These are phyloP conservation scores for Ctenopoma multispine DNA, from an alignment of 2,797 vertebrate genomes.

Conservation along the genomic window DNA sequence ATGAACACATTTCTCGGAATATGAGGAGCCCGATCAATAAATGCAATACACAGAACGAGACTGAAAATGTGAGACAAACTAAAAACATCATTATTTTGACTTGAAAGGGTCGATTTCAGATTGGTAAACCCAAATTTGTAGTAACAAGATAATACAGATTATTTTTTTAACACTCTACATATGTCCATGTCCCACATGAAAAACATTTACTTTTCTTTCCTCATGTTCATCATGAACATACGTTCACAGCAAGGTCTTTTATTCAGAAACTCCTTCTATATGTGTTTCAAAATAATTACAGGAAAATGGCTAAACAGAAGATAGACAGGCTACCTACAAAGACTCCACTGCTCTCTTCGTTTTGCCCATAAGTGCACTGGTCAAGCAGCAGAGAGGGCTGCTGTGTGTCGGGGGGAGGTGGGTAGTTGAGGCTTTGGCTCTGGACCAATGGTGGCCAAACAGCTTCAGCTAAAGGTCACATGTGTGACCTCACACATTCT, in stretches of 20 bases:
- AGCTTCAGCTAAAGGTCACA: conserved; percentile 77
- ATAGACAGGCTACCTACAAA: conserved; percentile 17
- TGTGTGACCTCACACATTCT: conserved; percentile 83
- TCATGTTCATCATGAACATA: neutral
- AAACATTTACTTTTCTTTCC: neutral
- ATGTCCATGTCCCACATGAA: neutral
- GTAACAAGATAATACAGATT: neutral
- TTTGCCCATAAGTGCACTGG: conserved; percentile 33
- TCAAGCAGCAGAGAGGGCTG: conserved; percentile 47
- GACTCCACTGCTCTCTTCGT: conserved; percentile 19
- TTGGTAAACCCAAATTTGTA: neutral
- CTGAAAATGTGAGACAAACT: neutral
- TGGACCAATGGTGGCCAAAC: conserved; percentile 75
- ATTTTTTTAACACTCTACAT: neutral
- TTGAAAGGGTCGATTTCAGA: neutral
- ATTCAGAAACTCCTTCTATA: neutral
- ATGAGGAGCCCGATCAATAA: conserved; percentile 39
- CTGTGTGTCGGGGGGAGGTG: conserved; percentile 58
- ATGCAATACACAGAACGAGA: conserved; percentile 21
- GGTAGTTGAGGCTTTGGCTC: conserved; percentile 45
- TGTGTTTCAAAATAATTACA: neutral
- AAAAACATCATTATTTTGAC: too few species aligned
- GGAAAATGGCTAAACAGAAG: neutral
- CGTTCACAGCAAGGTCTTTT: neutral
- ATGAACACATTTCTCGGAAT: conserved; percentile 13